Conservation (phyloP, 2,797 vertebrate species). For the Helarctos malayanus region DNA sequence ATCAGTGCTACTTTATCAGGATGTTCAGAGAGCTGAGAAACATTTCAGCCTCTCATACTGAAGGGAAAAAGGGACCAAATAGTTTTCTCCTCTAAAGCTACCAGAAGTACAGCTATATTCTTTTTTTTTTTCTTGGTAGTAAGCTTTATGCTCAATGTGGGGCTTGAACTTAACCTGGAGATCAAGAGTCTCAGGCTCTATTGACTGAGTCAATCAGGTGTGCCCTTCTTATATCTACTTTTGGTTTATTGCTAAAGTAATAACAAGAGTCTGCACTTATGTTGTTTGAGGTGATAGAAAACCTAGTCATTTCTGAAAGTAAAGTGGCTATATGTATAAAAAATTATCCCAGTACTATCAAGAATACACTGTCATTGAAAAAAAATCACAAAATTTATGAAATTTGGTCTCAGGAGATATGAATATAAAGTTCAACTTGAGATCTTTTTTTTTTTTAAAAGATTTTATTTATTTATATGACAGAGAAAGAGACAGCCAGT, state of each 20-base stretch:
- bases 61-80: background rate
- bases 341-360: background rate
- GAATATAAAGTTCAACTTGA: background rate
- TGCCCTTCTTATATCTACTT: background rate
- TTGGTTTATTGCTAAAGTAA: background rate
- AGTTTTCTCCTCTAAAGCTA: background rate
- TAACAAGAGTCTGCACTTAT: background rate
- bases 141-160: background rate
- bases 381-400: conserved; percentile 5
- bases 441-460: background rate
- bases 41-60: background rate
- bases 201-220: background rate
- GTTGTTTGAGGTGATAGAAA: background rate
- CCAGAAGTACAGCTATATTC: background rate
- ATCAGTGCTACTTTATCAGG: background rate
- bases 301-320: background rate
- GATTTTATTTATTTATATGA: too few relatives aligned
- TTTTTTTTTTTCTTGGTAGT: background rate
- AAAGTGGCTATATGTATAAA: background rate
- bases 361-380: background rate
- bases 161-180: background rate
- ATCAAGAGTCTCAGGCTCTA: background rate
- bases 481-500: too few relatives aligned
- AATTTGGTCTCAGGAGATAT: conserved; percentile 16
- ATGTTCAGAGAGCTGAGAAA: background rate